These are phyloP conservation scores for Venustaconcha ellipsiformis DNA, from an alignment of 1,140 invertebrate genomes.

Conservation along the genomic window DNA sequence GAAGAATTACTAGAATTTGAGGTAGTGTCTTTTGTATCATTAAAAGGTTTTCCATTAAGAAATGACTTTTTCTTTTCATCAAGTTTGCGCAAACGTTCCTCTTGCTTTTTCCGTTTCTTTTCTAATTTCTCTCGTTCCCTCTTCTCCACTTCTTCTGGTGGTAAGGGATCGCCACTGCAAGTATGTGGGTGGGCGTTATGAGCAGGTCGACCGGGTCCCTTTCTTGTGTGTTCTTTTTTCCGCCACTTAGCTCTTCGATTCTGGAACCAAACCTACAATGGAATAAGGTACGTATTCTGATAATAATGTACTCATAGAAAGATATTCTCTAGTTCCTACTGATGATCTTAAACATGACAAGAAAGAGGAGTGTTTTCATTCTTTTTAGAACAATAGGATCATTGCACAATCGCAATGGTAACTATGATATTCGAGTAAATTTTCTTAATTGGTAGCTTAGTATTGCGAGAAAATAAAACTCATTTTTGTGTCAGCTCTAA, in stretches of 20 bases:
- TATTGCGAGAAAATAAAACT: too few relatives aligned
- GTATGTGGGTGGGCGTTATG: conserved; percentile 99
- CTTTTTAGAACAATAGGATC: too few relatives aligned
- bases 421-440: too few relatives aligned
- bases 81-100: conserved; percentile 56
- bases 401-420: too few relatives aligned
- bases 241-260: conserved; percentile 99
- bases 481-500: too few relatives aligned
- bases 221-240: conserved; percentile 99
- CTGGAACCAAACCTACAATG: conserved; percentile 98
- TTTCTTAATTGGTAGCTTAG: too few relatives aligned
- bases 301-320: too few relatives aligned
- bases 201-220: conserved; percentile 96
- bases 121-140: conserved; percentile 83
- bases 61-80: conserved; percentile 50
- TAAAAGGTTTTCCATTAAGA: not conserved
- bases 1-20: conserved; percentile 11
- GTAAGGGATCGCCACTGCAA: conserved; percentile 95
- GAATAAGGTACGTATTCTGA: not conserved
- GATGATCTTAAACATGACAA: too few relatives aligned
- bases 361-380: too few relatives aligned
- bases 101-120: conserved; percentile 87
- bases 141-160: conserved; percentile 88
- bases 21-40: conserved; percentile 9
- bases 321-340: too few relatives aligned